Percentiles rank a stretch among this genome's conserved stretches.
Conservation (phyloP, 2,113 vertebrate species). For the Podilymbus podiceps region DNA sequence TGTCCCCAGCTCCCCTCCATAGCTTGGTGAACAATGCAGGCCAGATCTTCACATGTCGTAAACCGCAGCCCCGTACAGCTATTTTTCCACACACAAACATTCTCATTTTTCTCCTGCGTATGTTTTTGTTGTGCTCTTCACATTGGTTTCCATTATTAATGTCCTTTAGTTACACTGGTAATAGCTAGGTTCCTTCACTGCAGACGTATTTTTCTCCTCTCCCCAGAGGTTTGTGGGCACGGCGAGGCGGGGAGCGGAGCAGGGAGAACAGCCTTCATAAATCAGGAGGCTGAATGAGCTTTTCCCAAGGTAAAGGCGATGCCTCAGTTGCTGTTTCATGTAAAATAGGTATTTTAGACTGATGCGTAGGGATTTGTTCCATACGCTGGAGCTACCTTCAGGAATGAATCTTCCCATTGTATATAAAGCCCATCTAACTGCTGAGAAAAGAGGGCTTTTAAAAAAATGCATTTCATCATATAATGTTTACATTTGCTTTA, state of each 20-base stretch:
- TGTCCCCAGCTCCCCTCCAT: not conserved
- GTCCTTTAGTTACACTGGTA: not conserved
- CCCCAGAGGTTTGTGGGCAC: not conserved
- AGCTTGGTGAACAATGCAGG: not conserved
- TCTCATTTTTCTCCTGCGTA: not conserved
- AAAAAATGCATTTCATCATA: not conserved
- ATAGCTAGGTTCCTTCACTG: not conserved
- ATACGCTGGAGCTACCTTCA: not conserved
- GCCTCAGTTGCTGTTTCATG: not conserved
- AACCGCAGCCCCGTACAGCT: not conserved
- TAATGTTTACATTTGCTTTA: conserved; percentile 41
- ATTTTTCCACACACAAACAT: not conserved
- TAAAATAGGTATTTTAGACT: not conserved
- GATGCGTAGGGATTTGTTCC: not conserved
- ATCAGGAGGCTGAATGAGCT: not conserved
- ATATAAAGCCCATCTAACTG: not conserved
- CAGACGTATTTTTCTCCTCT: not conserved
- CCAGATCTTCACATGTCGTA: not conserved
- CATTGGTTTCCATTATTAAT: not conserved
- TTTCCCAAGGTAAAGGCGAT: not conserved
- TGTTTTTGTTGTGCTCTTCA: not conserved
- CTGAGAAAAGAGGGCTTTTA: not conserved
- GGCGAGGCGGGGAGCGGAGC: not conserved
- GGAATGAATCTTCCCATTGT: not conserved
- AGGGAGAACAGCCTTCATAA: not conserved